A percentile compares a stretch with the other conserved stretches of the same genome.
Evolutionary conservation across 2,113 vertebrate species (phyloP).

Genomic region (Oriolus oriolus): DNA sequence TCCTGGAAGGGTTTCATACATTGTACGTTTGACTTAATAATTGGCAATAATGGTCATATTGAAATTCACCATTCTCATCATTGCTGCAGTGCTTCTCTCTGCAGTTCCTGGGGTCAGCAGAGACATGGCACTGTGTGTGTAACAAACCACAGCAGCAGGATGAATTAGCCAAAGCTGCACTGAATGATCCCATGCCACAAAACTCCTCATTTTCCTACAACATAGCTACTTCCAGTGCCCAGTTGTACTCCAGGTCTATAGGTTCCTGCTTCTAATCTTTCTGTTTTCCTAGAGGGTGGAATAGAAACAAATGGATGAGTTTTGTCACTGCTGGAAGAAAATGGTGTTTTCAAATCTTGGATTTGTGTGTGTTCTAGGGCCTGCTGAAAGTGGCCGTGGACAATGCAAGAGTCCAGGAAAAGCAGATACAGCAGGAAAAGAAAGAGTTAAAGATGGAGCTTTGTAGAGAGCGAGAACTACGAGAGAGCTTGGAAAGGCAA

Average conservation of each 20-base stretch:
- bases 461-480: constrained; percentile 82
- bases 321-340: not conserved
- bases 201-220: not conserved
- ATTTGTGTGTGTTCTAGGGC: constrained; percentile 73
- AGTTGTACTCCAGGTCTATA: not conserved
- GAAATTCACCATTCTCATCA: not conserved
- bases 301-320: not conserved
- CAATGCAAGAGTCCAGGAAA: constrained; percentile 86
- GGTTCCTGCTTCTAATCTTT: not conserved
- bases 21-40: not conserved
- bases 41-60: not conserved
- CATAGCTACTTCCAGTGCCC: not conserved
- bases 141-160: not conserved
- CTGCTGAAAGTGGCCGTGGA: constrained; percentile 90
- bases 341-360: not conserved
- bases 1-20: not conserved
- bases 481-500: constrained; percentile 87
- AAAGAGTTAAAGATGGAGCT: constrained; percentile 88
- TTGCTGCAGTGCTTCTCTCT: not conserved
- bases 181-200: not conserved
- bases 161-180: not conserved
- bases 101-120: not conserved
- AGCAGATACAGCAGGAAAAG: constrained; percentile 88
- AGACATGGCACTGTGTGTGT: not conserved
- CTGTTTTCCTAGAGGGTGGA: not conserved